A percentile compares a stretch with the other conserved stretches of the same genome.
phyloP scores from a whole-genome alignment of 2,888 invertebrate genomes.

The Eupithecia subfuscata region DNA sequence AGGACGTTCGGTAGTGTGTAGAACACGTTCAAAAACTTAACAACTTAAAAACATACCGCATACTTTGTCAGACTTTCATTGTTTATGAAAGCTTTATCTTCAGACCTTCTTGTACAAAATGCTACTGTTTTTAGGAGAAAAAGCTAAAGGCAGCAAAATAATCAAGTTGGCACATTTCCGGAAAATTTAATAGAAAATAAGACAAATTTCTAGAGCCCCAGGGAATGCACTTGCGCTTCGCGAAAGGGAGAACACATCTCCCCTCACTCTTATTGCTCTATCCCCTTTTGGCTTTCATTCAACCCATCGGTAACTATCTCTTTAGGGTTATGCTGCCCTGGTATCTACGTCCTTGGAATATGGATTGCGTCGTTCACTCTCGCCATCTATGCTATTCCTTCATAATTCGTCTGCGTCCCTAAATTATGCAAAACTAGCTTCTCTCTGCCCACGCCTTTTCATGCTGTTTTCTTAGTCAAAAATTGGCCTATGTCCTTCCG shows the following conservation, averaged over 20 bases:
- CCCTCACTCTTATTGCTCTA: not conserved
- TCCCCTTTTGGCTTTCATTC: slow-evolving; percentile 3
- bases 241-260: not conserved
- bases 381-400: not conserved
- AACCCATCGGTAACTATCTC: not conserved
- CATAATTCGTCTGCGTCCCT: not conserved
- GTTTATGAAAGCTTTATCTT: slow-evolving; percentile 1
- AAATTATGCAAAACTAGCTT: not conserved
- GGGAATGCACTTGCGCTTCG: slow-evolving; percentile 10
- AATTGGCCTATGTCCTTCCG: not conserved
- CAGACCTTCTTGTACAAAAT: slow-evolving; percentile 3
- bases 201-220: not conserved
- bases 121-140: not conserved
- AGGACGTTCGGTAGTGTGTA: no score
- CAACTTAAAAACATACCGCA: not conserved
- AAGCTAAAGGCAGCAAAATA: no score
- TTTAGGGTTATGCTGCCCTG: slow-evolving; percentile 17
- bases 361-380: slow-evolving; percentile 17
- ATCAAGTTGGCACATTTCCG: no score
- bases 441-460: not conserved
- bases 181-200: slow-evolving; percentile 12
- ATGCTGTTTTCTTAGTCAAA: not conserved
- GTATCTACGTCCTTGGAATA: slow-evolving; percentile 17
- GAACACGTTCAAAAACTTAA: not conserved
- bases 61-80: not conserved